Conservation (phyloP, 2,797 vertebrate species). For the Nasua narica region DNA sequence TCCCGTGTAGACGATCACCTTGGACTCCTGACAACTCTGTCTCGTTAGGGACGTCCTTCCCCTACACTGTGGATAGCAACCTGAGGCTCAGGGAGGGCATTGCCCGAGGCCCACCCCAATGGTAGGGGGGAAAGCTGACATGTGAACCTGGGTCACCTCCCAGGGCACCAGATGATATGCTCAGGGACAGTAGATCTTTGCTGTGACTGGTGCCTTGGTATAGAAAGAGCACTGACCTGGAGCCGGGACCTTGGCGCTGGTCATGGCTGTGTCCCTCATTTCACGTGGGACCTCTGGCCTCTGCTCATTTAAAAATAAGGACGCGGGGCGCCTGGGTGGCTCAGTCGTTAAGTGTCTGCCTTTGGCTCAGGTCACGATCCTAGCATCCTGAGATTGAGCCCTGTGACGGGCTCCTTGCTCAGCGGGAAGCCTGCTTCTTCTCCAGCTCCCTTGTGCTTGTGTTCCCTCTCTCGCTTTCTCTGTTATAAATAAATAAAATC, state of each 20-base stretch:
- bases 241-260: not conserved
- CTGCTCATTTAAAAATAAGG: not conserved
- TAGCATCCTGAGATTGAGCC: too few relatives aligned
- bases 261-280: fast-evolving
- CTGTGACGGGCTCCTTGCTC: too few relatives aligned
- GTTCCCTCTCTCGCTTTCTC: too few relatives aligned
- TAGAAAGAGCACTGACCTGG: not conserved
- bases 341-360: too few relatives aligned
- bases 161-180: not conserved
- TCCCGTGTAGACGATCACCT: fast-evolving
- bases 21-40: fast-evolving
- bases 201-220: not conserved
- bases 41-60: not conserved
- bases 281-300: not conserved
- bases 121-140: not conserved
- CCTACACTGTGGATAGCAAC: not conserved
- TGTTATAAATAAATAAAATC: too few relatives aligned
- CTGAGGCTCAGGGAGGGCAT: not conserved
- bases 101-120: not conserved
- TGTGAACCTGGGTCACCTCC: not conserved
- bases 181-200: not conserved
- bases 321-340: too few relatives aligned
- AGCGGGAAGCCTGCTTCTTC: too few relatives aligned
- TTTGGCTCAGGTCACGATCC: too few relatives aligned
- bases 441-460: too few relatives aligned